Conservation (phyloP, 2,113 vertebrate genomes). For the Callospermophilus lateralis region DNA sequence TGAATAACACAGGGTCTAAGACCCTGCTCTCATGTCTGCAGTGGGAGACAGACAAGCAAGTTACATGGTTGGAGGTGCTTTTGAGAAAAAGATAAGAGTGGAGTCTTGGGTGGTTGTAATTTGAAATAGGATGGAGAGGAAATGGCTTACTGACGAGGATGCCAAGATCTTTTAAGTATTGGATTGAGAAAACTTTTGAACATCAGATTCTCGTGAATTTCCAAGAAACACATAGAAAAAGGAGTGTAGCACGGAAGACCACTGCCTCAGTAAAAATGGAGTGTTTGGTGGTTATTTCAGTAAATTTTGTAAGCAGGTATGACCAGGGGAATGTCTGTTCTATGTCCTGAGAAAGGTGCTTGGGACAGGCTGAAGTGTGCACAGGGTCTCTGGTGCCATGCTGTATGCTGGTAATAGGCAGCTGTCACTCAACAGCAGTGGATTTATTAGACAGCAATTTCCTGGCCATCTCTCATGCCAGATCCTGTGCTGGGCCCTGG, state of each 20-base stretch:
- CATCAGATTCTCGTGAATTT: rapidly evolving
- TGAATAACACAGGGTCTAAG: background rate
- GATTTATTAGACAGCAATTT: too few relatives aligned
- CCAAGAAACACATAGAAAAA: too few relatives aligned
- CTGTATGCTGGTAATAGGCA: rapidly evolving
- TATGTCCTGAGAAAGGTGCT: background rate
- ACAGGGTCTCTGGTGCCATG: rapidly evolving
- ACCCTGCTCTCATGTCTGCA: background rate
- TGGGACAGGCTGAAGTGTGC: background rate
- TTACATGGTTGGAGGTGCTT: background rate
- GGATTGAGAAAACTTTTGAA: background rate
- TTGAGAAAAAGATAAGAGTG: background rate
- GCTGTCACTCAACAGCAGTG: rapidly evolving
- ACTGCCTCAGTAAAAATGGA: background rate
- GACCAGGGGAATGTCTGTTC: background rate
- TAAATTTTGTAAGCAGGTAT: background rate
- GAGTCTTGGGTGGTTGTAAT: background rate
- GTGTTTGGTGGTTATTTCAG: background rate
- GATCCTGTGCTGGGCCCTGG: background rate
- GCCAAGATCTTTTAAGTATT: background rate
- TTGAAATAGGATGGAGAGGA: background rate
- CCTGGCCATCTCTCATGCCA: background rate
- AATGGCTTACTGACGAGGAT: background rate
- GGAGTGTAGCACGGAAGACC: rapidly evolving
- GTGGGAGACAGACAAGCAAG: background rate